These are phyloP conservation scores for Polymixis flavicincta DNA, from an alignment of 2,888 invertebrate genomes.

Conservation along the genomic window DNA sequence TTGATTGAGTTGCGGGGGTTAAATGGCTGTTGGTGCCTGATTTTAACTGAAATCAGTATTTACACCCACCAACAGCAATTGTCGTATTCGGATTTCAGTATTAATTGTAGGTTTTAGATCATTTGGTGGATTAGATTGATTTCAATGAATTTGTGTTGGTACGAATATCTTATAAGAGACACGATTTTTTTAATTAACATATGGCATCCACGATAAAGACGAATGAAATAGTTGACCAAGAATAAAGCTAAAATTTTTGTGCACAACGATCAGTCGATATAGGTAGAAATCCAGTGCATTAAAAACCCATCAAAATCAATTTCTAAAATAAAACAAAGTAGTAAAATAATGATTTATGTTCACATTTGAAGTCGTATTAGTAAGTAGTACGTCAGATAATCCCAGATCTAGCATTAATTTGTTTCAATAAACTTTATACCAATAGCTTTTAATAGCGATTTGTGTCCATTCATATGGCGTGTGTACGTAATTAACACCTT, in stretches of 20 bases:
- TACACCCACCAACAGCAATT: too few species aligned
- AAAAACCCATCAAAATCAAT: slow-evolving; percentile 53
- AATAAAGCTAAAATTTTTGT: slow-evolving; percentile 10
- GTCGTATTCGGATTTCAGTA: background rate
- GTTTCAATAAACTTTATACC: slow-evolving; percentile 55
- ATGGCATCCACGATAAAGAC: background rate
- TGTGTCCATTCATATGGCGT: slow-evolving; percentile 60
- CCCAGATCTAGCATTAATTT: slow-evolving; percentile 36
- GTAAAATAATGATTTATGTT: slow-evolving; percentile 59
- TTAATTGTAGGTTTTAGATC: background rate
- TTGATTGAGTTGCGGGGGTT: slow-evolving; percentile 45
- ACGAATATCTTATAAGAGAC: background rate
- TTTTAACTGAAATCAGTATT: too few species aligned
- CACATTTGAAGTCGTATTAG: slow-evolving; percentile 41
- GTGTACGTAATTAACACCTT: slow-evolving; percentile 66
- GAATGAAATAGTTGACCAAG: background rate
- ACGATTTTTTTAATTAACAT: background rate
- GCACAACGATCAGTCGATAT: background rate
- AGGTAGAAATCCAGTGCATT: slow-evolving; percentile 32
- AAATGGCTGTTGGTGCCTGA: slow-evolving; percentile 2
- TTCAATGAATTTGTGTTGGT: background rate
- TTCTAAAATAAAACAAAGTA: slow-evolving; percentile 43
- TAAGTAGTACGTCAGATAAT: slow-evolving; percentile 43
- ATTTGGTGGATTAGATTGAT: background rate
- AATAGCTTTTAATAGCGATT: slow-evolving; percentile 56